Conservation (phyloP, 2,888 invertebrate genomes). For the Sinhomidia bicolor region DNA sequence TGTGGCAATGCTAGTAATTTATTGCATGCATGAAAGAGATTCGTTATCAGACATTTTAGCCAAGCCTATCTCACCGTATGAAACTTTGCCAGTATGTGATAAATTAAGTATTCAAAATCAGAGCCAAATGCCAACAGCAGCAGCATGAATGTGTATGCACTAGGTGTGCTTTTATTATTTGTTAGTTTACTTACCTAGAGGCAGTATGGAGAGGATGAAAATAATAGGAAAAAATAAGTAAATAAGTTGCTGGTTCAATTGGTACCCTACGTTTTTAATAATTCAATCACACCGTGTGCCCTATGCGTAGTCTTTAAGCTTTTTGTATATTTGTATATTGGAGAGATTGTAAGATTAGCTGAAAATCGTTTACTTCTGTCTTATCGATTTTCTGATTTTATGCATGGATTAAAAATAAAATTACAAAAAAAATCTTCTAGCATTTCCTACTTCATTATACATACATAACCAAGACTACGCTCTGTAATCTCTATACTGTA, state of each 20-base stretch:
- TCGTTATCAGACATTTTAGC: neutral
- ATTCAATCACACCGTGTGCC: no score
- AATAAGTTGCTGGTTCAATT: neutral
- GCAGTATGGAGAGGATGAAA: neutral
- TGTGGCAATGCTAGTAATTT: slow-evolving; percentile 37
- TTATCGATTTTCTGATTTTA: no score
- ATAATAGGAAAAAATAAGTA: neutral
- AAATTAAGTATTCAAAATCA: slow-evolving; percentile 40
- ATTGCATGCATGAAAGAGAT: slow-evolving; percentile 45
- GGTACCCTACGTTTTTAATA: neutral
- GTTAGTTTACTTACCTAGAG: slow-evolving; percentile 28
- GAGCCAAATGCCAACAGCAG: slow-evolving; percentile 32
- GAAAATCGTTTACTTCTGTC: no score
- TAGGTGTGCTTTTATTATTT: neutral
- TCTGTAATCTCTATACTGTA: no score
- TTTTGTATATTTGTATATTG: no score
- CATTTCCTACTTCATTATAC: no score
- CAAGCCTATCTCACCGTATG: slow-evolving; percentile 13
- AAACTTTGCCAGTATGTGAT: slow-evolving; percentile 33
- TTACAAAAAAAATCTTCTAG: no score
- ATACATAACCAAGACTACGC: no score
- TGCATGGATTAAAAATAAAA: no score
- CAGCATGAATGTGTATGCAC: neutral
- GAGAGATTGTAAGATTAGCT: no score
- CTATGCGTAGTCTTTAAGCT: no score